phyloP scores from a whole-genome alignment of 2,797 vertebrate species.

The Spinibarbus caldwelli region DNA sequence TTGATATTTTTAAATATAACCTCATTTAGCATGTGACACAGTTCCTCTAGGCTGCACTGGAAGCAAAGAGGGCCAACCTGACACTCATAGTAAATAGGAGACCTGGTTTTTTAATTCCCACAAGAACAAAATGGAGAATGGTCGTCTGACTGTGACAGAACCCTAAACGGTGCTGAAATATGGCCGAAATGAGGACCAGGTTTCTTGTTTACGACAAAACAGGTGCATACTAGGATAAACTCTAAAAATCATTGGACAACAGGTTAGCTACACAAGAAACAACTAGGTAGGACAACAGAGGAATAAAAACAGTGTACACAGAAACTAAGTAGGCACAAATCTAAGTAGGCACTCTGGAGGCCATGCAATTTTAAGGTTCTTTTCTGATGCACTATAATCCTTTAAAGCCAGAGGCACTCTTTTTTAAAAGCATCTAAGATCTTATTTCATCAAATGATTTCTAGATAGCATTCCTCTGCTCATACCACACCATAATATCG shows the following conservation, averaged over 20 bases:
- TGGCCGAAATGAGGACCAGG: conserved; percentile 36
- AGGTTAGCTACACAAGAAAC: neutral
- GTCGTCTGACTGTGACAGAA: conserved; percentile 27
- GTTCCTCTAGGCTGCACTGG: conserved; percentile 45
- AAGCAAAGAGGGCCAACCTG: conserved; percentile 38
- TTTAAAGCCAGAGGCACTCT: neutral
- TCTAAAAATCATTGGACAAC: neutral
- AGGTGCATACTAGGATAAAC: neutral
- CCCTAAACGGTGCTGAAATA: conserved; percentile 48
- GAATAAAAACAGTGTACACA: neutral
- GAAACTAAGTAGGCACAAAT: neutral
- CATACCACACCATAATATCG: neutral
- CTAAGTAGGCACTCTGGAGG: neutral
- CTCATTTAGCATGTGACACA: conserved; percentile 58
- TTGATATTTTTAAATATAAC: conserved; percentile 48
- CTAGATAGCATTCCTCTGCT: neutral
- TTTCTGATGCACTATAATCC: conserved; percentile 19
- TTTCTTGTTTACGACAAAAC: neutral
- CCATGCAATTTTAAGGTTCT: neutral
- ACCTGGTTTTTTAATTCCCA: conserved; percentile 49
- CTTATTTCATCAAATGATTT: neutral
- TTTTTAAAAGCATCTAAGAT: conserved; percentile 1
- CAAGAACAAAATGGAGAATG: conserved; percentile 40
- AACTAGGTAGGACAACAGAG: neutral
- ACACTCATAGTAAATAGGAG: conserved; percentile 47